Percentiles rank a stretch among this genome's conserved stretches.
phyloP scores from a whole-genome alignment of 2,888 invertebrate species.

The Pimpla rufipes region DNA sequence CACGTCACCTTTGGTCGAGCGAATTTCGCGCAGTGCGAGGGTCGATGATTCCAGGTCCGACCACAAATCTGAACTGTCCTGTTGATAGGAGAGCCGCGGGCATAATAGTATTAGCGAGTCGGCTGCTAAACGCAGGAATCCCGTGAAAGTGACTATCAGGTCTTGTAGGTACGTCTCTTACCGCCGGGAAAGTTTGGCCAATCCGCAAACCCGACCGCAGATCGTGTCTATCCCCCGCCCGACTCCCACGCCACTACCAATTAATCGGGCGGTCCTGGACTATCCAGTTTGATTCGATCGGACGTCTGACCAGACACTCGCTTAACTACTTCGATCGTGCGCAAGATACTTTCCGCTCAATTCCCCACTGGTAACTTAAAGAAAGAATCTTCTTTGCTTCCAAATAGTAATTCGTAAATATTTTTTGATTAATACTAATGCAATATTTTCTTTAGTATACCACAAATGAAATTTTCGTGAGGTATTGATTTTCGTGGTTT shows the following conservation, averaged over 20 bases:
- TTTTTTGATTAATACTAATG: not conserved
- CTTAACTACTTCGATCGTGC: conserved; percentile 18
- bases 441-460: not conserved
- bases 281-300: conserved; percentile 8
- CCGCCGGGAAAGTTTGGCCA: not conserved
- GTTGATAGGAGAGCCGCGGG: not conserved
- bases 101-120: not conserved
- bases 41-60: not conserved
- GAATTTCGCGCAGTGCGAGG: not conserved
- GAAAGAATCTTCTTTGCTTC: too few relatives aligned
- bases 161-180: not conserved
- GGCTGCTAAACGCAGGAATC: not conserved
- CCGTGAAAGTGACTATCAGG: not conserved
- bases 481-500: too few relatives aligned
- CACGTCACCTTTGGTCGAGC: not conserved
- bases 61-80: not conserved
- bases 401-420: not conserved
- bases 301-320: conserved; percentile 16
- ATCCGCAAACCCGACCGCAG: conserved; percentile 14
- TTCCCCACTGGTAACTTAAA: not conserved
- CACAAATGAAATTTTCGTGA: too few relatives aligned
- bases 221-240: not conserved
- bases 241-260: not conserved
- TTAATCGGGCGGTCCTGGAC: conserved; percentile 3
- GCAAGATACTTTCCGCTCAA: not conserved